A percentile compares a stretch with the other conserved stretches of the same genome.
phyloP scores from a whole-genome alignment of 2,113 vertebrate genomes.

The Macaca fascicularis region T2T-MFA8v1.1 NC_088392.1:12180501-12181000 shows the following conservation, averaged over 20 bases:
- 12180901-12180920: background rate
- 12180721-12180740: background rate
- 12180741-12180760: background rate
- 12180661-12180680: background rate
- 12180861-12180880: background rate
- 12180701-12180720: background rate
- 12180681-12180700: background rate
- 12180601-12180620: rapidly evolving
- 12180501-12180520: background rate
- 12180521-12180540: background rate
- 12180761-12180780: background rate
- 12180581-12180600: background rate
- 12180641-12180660: slow-evolving; percentile 14
- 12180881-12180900: background rate
- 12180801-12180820: background rate
- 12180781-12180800: background rate
- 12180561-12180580: background rate
- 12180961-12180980: background rate
- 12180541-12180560: slow-evolving; percentile 46
- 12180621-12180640: slow-evolving; percentile 6
- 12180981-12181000: background rate
- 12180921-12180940: background rate
- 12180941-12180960: background rate
- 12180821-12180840: background rate
- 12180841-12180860: background rate